phyloP scores from a whole-genome alignment of 2,888 invertebrate species.

The Caenorhabditis virilis region DNA sequence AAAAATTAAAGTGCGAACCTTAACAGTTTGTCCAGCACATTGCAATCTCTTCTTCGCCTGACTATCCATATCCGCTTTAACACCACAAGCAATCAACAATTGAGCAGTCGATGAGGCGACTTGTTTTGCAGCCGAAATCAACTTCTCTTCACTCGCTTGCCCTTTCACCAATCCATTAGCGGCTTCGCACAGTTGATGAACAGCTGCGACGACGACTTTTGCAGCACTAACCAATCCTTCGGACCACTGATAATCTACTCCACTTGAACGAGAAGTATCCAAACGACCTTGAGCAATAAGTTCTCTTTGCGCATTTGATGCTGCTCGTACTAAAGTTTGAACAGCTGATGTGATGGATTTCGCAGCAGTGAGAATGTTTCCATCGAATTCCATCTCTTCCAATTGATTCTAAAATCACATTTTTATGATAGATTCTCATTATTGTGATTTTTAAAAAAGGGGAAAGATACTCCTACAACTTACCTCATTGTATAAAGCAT shows the following conservation, averaged over 20 bases:
- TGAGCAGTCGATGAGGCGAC: constrained; percentile 97
- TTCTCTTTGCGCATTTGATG: constrained; percentile 93
- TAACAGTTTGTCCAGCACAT: constrained; percentile 68
- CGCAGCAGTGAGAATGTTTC: constrained; percentile 96
- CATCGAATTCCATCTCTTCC: constrained; percentile 96
- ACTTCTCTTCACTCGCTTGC: constrained; percentile 80
- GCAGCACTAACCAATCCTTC: constrained; percentile 74
- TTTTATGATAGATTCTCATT: neutral
- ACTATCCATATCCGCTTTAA: constrained; percentile 94
- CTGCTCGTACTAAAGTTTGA: constrained; percentile 91
- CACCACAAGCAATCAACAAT: constrained; percentile 94
- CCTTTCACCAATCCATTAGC: constrained; percentile 87
- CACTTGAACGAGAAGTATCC: constrained; percentile 4
- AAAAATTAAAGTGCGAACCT: constrained; percentile 18
- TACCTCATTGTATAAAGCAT: neutral
- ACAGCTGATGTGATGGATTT: constrained; percentile 96
- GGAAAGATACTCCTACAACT: no score
- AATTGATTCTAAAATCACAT: constrained; percentile 71
- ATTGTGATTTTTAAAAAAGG: neutral
- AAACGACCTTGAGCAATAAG: constrained; percentile 79
- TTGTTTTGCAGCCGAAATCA: constrained; percentile 89
- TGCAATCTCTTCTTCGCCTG: constrained; percentile 86
- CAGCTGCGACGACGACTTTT: constrained; percentile 87
- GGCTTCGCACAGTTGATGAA: constrained; percentile 94
- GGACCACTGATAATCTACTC: constrained; percentile 63